These are phyloP conservation scores for Colletes collaris DNA, from an alignment of 2,888 invertebrate genomes.

Conservation along the genomic window DNA sequence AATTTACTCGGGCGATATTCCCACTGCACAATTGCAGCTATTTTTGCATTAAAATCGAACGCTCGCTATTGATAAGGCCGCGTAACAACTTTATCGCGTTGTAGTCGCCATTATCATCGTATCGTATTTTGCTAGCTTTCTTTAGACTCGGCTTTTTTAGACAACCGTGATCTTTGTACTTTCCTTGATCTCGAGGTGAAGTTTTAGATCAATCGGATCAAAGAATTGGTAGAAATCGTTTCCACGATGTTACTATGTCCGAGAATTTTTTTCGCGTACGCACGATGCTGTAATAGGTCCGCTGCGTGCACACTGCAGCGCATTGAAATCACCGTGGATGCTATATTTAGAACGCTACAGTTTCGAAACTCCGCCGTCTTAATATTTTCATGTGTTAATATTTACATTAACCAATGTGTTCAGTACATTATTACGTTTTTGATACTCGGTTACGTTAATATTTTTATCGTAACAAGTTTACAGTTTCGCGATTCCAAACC, in stretches of 20 bases:
- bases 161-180: slow-evolving; percentile 24
- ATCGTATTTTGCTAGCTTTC: slow-evolving; percentile 11
- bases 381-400: not conserved
- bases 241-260: not conserved
- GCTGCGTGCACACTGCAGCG: not conserved
- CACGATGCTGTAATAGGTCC: not conserved
- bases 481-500: no score
- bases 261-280: not conserved
- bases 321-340: not conserved
- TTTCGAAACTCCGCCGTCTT: not conserved
- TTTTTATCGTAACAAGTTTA: no score
- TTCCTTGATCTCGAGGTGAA: slow-evolving; percentile 33
- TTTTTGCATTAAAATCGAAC: not conserved
- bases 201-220: not conserved
- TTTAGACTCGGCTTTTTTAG: not conserved
- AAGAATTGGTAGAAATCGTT: not conserved
- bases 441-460: no score
- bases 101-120: slow-evolving; percentile 1
- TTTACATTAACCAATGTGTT: not conserved
- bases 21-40: no score
- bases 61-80: slow-evolving; percentile 6
- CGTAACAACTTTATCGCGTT: not conserved
- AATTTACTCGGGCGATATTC: no score
- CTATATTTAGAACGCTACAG: not conserved
- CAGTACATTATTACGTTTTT: not conserved